A percentile compares a stretch with the other conserved stretches of the same genome.
These are phyloP conservation scores for Phodopus roborovskii DNA, from an alignment of 2,113 vertebrate species.

Conservation along the genomic window DNA sequence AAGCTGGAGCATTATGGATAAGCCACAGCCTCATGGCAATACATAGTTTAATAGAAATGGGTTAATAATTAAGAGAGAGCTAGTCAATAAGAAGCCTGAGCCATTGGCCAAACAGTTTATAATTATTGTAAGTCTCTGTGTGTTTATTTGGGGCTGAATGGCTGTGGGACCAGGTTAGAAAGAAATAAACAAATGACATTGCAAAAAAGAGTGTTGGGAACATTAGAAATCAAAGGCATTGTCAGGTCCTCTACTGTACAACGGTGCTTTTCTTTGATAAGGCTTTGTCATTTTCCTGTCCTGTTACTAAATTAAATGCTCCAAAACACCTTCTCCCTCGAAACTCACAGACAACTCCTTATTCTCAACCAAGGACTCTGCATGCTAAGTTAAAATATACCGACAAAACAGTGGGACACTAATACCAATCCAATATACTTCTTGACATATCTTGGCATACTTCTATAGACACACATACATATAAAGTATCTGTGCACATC, in stretches of 20 bases:
- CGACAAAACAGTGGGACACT: neutral
- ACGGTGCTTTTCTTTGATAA: neutral
- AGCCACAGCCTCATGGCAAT: too few species aligned
- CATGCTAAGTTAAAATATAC: neutral
- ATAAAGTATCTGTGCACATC: neutral
- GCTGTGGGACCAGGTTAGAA: too few species aligned
- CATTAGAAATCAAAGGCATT: neutral
- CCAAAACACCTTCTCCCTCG: slow-evolving; percentile 7
- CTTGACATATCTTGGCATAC: neutral
- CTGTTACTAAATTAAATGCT: slow-evolving; percentile 16
- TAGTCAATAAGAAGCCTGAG: too few species aligned
- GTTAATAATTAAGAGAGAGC: too few species aligned
- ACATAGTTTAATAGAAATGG: too few species aligned
- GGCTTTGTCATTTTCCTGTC: neutral
- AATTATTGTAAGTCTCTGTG: too few species aligned
- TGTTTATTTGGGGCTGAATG: too few species aligned
- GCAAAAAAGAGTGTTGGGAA: neutral
- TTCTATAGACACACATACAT: neutral
- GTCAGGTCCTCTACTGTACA: neutral
- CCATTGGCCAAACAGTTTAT: too few species aligned
- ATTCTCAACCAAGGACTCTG: neutral
- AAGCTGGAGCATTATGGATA: too few species aligned
- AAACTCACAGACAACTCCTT: neutral
- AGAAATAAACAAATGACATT: neutral
- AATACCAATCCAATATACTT: neutral